Conservation (phyloP, 2,888 invertebrate species). For the Hypercompe scribonia region DNA sequence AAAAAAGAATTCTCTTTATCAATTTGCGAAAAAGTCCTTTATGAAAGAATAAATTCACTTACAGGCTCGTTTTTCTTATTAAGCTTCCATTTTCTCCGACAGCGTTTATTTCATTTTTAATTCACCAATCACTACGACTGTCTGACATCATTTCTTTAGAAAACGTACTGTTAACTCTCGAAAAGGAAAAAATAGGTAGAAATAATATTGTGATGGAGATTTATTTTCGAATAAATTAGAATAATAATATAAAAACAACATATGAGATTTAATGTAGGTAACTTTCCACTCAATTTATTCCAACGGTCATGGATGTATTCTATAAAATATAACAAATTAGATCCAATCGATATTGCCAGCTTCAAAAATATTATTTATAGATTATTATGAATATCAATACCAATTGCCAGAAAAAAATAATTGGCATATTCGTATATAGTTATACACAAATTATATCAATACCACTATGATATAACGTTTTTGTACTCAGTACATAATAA, state of each 20-base stretch:
- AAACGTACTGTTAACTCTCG: background rate
- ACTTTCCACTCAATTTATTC: background rate
- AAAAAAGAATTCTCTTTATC: background rate
- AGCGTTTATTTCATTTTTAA: background rate
- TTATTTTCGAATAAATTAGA: no score
- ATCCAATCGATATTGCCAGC: background rate
- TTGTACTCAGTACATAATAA: no score
- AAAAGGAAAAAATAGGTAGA: background rate
- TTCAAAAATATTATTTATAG: background rate
- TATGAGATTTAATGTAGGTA: no score
- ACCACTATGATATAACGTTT: background rate
- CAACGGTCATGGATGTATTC: background rate
- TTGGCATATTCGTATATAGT: background rate
- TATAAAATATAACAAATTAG: background rate
- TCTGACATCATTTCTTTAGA: no score
- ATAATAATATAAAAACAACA: no score
- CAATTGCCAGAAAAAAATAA: background rate
- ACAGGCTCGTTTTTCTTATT: background rate
- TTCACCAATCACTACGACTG: background rate
- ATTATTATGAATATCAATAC: background rate
- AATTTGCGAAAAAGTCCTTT: background rate
- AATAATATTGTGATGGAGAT: no score
- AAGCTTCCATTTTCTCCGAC: background rate
- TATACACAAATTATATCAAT: background rate
- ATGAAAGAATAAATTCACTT: background rate